phyloP scores from a whole-genome alignment of 2,888 invertebrate species.

The Tetragnatha montana region DNA sequence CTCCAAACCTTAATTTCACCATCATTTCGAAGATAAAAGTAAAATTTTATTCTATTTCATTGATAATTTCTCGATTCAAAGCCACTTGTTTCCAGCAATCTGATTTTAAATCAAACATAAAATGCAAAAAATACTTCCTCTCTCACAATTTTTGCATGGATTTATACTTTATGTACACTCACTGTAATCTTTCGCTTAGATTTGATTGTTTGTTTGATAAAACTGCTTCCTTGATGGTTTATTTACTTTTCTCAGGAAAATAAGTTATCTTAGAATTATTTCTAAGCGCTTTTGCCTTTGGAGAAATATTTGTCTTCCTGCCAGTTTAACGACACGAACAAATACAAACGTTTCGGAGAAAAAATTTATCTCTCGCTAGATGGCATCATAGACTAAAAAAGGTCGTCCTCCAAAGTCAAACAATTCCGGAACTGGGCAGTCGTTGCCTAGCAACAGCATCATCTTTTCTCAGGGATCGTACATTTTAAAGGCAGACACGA shows the following conservation, averaged over 20 bases:
- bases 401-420: constrained; percentile 49
- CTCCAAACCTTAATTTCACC: no score
- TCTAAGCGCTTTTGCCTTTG: constrained; percentile 14
- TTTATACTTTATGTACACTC: neutral
- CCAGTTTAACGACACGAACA: constrained; percentile 2
- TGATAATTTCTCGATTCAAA: neutral
- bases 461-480: constrained; percentile 49
- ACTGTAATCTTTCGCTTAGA: neutral
- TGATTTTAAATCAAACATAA: neutral
- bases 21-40: no score
- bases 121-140: neutral
- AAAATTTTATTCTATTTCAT: no score
- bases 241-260: constrained; percentile 27
- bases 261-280: constrained; percentile 27
- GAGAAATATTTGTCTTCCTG: constrained; percentile 24
- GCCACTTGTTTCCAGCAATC: neutral
- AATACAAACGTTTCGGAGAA: constrained; percentile 5
- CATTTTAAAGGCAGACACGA: constrained; percentile 33
- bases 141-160: neutral
- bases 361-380: constrained; percentile 26
- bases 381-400: constrained; percentile 50
- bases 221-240: constrained; percentile 8
- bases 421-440: constrained; percentile 44
- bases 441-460: constrained; percentile 61
- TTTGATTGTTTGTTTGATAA: constrained; percentile 19